These are phyloP conservation scores for Petrosia ficiformis DNA, from an alignment of 37 sponge, comb jelly and placozoan species.

Conservation along the genomic window DNA sequence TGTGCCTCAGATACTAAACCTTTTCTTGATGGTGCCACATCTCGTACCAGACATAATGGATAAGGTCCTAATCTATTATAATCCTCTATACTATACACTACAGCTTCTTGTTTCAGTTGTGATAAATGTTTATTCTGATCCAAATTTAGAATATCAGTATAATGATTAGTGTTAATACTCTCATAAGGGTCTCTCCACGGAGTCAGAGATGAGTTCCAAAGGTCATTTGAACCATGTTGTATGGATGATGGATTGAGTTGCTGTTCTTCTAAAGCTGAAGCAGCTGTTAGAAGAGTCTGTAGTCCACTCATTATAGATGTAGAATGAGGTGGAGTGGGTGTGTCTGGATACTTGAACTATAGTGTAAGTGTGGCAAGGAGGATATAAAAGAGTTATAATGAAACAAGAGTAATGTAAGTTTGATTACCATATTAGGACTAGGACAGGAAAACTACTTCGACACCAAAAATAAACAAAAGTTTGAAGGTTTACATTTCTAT, in stretches of 20 bases:
- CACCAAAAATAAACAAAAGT: too few species aligned
- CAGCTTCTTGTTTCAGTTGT: constrained; percentile 58
- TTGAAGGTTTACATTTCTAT: too few species aligned
- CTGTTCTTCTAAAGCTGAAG: constrained; percentile 9
- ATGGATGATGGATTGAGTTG: not conserved
- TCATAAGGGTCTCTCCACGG: constrained; percentile 78
- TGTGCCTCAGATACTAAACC: constrained; percentile 44
- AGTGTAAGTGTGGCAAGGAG: too few species aligned
- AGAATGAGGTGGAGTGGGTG: not conserved
- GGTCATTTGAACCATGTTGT: not conserved
- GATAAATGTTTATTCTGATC: constrained; percentile 14
- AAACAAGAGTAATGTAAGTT: too few species aligned
- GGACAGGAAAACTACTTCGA: too few species aligned
- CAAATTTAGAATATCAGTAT: constrained; percentile 27
- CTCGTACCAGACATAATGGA: constrained; percentile 39
- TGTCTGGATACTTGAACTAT: too few species aligned
- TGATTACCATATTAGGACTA: too few species aligned
- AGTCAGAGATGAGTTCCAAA: constrained; percentile 6
- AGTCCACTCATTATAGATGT: not conserved
- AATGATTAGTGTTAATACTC: constrained; percentile 16
- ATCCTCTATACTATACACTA: constrained; percentile 35
- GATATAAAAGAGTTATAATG: too few species aligned
- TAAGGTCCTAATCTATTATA: constrained; percentile 8
- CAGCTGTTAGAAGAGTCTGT: constrained; percentile 4
- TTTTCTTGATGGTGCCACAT: constrained; percentile 49